phyloP scores from a whole-genome alignment of 2,113 vertebrate species.

The Megaleporinus macrocephalus region DNA sequence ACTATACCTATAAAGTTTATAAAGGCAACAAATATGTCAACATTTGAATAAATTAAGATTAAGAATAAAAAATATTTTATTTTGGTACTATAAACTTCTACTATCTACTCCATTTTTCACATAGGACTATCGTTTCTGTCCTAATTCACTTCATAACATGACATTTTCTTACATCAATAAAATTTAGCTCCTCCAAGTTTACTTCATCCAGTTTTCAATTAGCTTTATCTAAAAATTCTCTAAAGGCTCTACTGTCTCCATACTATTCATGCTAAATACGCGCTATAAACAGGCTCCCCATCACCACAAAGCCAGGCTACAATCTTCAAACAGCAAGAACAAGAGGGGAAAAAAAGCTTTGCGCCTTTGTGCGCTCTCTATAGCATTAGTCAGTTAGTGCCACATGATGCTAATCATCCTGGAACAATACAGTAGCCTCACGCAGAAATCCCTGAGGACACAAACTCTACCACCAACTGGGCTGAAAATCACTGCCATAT shows the following conservation, averaged over 20 bases:
- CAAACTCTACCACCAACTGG: conserved; percentile 3
- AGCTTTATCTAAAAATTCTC: conserved; percentile 59
- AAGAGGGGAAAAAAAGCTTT: conserved; percentile 4
- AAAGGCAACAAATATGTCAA: too few relatives aligned
- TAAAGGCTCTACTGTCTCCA: conserved; percentile 55
- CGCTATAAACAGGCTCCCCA: conserved; percentile 74
- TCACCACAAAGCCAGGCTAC: conserved; percentile 64
- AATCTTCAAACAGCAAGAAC: conserved; percentile 59
- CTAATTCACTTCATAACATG: neutral
- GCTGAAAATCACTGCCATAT: conserved; percentile 22
- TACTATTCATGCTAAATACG: conserved; percentile 71
- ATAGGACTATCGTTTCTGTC: neutral
- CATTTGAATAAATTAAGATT: too few relatives aligned
- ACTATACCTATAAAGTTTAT: too few relatives aligned
- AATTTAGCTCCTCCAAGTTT: conserved; percentile 48
- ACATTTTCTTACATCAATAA: neutral
- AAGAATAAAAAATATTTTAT: too few relatives aligned
- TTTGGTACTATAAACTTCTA: too few relatives aligned
- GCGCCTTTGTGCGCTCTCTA: conserved; percentile 23
- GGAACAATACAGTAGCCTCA: conserved; percentile 11
- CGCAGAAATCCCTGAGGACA: conserved; percentile 4
- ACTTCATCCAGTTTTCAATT: conserved; percentile 62
- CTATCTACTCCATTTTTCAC: too few relatives aligned
- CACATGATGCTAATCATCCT: conserved; percentile 16
- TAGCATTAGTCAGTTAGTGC: conserved; percentile 12